These are phyloP conservation scores for Megalops atlanticus DNA, from an alignment of 2,113 vertebrate species.

Conservation along the genomic window DNA sequence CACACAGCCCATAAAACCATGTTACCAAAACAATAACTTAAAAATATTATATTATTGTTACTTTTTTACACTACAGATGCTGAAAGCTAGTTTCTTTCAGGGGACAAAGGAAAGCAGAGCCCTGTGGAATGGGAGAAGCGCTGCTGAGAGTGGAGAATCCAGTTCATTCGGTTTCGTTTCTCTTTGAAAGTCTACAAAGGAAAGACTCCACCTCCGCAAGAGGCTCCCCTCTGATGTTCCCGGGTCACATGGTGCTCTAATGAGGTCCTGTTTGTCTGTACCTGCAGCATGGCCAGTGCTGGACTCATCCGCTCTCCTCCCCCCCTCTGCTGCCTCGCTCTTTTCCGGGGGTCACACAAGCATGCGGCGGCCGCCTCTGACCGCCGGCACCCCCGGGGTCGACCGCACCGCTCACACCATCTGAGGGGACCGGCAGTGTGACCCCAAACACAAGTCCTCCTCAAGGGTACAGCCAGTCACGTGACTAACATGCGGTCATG, in stretches of 20 bases:
- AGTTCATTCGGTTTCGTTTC: slow-evolving; percentile 66
- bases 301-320: background rate
- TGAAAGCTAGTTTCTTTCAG: background rate
- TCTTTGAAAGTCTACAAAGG: slow-evolving; percentile 44
- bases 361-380: background rate
- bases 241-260: background rate
- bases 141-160: slow-evolving; percentile 50
- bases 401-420: background rate
- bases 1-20: background rate
- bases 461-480: background rate
- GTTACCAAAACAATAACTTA: background rate
- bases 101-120: slow-evolving; percentile 15
- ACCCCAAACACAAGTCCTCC: no score
- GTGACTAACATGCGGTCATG: background rate
- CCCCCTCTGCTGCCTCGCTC: background rate
- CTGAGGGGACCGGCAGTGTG: background rate
- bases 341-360: background rate
- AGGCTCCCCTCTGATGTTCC: background rate
- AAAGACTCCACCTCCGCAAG: slow-evolving; percentile 27
- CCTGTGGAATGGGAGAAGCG: slow-evolving; percentile 31
- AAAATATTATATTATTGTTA: background rate
- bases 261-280: background rate
- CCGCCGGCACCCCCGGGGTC: background rate
- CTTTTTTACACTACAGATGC: background rate
- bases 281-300: background rate